phyloP scores from a whole-genome alignment of 2,888 invertebrate genomes.

The Macrophya alboannulata region DNA sequence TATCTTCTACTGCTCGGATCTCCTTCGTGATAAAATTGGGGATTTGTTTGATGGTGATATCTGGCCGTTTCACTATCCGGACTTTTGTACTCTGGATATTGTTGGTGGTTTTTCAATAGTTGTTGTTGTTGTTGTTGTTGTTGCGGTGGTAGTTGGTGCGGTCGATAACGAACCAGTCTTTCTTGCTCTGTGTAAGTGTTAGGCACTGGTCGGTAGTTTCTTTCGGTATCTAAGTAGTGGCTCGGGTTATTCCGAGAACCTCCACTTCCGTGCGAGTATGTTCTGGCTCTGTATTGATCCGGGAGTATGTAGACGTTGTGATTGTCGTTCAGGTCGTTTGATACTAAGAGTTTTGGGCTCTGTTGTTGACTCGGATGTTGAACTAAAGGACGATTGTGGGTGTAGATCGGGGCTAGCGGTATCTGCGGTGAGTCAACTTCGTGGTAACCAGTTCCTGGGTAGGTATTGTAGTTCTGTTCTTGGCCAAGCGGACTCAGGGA shows the following conservation, averaged over 20 bases:
- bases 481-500: constrained; percentile 73
- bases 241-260: constrained; percentile 65
- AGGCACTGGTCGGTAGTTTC: constrained; percentile 71
- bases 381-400: constrained; percentile 65
- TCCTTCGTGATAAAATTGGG: constrained; percentile 8
- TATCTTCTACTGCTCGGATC: constrained; percentile 65
- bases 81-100: constrained; percentile 61
- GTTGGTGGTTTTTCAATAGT: constrained; percentile 64
- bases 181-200: constrained; percentile 76
- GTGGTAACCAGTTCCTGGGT: constrained; percentile 64
- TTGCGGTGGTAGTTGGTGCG: constrained; percentile 67
- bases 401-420: constrained; percentile 56
- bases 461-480: constrained; percentile 71
- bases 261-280: constrained; percentile 76
- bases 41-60: constrained; percentile 15
- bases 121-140: constrained; percentile 65
- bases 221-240: constrained; percentile 70
- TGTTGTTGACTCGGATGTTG: constrained; percentile 64
- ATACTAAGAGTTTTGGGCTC: constrained; percentile 69
- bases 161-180: constrained; percentile 71
- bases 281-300: constrained; percentile 75
- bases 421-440: constrained; percentile 58
- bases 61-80: not conserved
- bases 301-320: constrained; percentile 76
- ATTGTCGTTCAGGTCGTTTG: constrained; percentile 76